Evolutionary conservation across 1,140 invertebrate species (phyloP), one percentile per base, ranked within the genome.

Genomic region (Microplitis mediator): DNA sequence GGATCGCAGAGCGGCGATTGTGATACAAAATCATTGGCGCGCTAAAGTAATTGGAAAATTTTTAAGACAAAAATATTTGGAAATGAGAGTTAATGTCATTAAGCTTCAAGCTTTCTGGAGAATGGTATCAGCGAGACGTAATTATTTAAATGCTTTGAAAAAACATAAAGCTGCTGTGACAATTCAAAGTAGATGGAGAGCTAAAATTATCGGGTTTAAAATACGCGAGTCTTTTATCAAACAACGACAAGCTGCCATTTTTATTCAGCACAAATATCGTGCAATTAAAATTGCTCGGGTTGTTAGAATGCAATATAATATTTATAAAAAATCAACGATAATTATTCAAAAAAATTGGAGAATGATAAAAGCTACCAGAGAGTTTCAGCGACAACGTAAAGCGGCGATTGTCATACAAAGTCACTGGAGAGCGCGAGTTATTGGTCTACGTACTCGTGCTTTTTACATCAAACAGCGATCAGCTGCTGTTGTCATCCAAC

Each of bases 21-120:
- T 69, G 4, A 14, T 86, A 2, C 83, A 87, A 72, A 77, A 4
- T 54, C 45, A 58, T n/a, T 83, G 82, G 82, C 74, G 78, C 63
- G 76, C 77, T 11, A 76, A 62, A 32, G 66, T 75, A 11, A 5
- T 78, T 2, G 71, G 63, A 4, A 69, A 39, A 52, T 36, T 9
- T 4, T 23, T 72, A 6, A 74, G 76, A 72, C 9, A 32, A 0
- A 11, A 66, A 1, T 80, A 75, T 16, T 35, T 78, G 8, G 9
- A 62, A 6, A 69, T 67, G 13, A 76, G 63, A 61, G 11, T 73
- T 9, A 66, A 75, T 0, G 70, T 72, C 1, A 73, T 76, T 3
- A 71, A 70, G 32, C 73, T 82, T 5, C 80, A 82, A 11, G 76
- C 67, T 31, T 66, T 73, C 32, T 78, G 73, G 61, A 72, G 72